Base-by-base conservation (phyloP, 2,888 invertebrate genomes). In the Lycaena phlaeas region DNA sequence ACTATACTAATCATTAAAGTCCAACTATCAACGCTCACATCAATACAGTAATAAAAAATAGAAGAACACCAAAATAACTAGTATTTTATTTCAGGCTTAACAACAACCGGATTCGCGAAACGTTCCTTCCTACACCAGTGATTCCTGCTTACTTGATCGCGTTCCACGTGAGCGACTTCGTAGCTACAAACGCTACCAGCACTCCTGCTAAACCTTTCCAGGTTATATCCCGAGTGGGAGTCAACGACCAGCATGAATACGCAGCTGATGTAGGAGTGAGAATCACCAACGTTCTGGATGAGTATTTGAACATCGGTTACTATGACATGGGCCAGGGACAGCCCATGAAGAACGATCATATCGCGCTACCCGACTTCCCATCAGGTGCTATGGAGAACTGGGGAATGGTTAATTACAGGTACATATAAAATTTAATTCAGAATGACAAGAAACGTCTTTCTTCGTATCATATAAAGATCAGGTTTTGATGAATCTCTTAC, bases 361-460 rank as follows among this genome's bases (percentile, higher is more conserved):
- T 92, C 22, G 93, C 93, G 11, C 82, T 94, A 39, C 91, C 93
- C 6, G 92, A 93, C 61, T 92, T 93, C 66, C 86, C 89, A 6
- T 89, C 91, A 50, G 91, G 91, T 51, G 93, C 93, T 50, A 93
- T 94, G 93, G 93, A 93, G 67, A 94, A 94, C 67, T 94, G 93
- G 93, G 94, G 94, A 44, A 85, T 94, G 61, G 88, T 93, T 2
- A 93, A 92, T 14, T 94, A 92, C 79, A 88, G 88, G 89, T 89
- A 64, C 3, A 17, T 14, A 17, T 2, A 27, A 29, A 14, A 1
- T 29, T 4, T 29, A n/a, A n/a, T n/a, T n/a, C n/a, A n/a, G n/a
- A n/a, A n/a, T n/a, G n/a, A n/a, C n/a, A n/a, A n/a, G n/a, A n/a
- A n/a, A n/a, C n/a, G n/a, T n/a, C n/a, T n/a, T n/a, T n/a, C n/a